Evolutionary conservation across 2,888 invertebrate species (phyloP), one percentile per base, ranked within the genome.

Genomic region (Carterocephalus palaemon): DNA sequence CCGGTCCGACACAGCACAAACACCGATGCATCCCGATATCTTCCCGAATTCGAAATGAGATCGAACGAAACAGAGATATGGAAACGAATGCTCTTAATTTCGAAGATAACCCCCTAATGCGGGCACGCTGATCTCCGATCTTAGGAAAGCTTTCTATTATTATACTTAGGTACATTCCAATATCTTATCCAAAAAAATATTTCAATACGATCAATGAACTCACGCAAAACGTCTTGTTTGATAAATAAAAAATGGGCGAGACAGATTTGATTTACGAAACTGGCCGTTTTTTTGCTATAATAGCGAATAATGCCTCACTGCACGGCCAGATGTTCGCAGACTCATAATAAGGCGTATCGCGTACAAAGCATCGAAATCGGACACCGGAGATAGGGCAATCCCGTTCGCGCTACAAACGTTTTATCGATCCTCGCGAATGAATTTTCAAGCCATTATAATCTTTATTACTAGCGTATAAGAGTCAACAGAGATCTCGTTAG

Each of bases 321-420:
- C 70, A 62, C 64, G 60, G 77, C 76, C 86, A 86, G 84, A 84
- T 86, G 59, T 58, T 60, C 58, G 70, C 78, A 67, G 64, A 69
- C 74, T 78, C 70, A 86, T 86, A 84, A 86, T 86, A 84, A 86
- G 86, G 74, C 76, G 68, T 83, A 84, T 86, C 86, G 84, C 67
- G 74, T 67, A 84, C 83, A 86, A 86, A 82, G 80, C 75, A 75
- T 77, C 74, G 86, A 79, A 82, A 86, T 84, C 79, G 72, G 83
- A 86, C 84, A 86, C 86, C 83, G 78, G 75, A 77, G 84, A 83
- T 82, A 82, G 82, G 78, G 78, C 77, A 79, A 70, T 67, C 62
- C 72, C 69, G 73, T 74, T 72, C 68, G 62, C 59, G 56, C 59
- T 56, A 69, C 81, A 75, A 73, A 70, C 59, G 70, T 60, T 74